Base-by-base conservation (phyloP, 2,797 vertebrate genomes). In the Aeoliscus strigatus region DNA sequence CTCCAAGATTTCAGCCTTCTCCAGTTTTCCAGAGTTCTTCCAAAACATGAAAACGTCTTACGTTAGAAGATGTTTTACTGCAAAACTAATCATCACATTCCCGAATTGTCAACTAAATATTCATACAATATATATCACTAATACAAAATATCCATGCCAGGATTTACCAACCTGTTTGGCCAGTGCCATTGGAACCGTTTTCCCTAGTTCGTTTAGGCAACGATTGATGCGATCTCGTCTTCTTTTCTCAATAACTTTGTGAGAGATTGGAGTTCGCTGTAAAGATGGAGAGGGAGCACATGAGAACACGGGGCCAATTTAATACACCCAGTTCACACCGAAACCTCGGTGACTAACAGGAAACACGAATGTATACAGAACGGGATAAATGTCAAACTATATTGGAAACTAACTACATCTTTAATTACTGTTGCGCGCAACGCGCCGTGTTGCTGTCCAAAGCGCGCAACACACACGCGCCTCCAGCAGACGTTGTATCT, bases 1-100 rank as follows among this genome's bases (percentile, higher is more conserved):
- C 77, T 99, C 96, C 67, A 99, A 79, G 72, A 99, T 99, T 76
- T 99, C 96, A 4, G 96, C 96, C 42, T 99, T 99, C 74, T 99
- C 96, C 51, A 99, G 83, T 76, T 98, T 99, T 13, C 96, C 96
- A 14, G 94, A 96, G 63, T 91, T 96, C 96, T 99, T 58, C 11
- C 28, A 53, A 42, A 37, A 39, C 2, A 27, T 2, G 28, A 47
- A 7, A 32, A 39, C 21, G 24, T 6, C 0, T 5, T 16, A 35
- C 5, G 15, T 47, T 34, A 61, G 1, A 25, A 21, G 25, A 26
- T 7, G 28, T 40, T 37, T 33, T 1, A 12, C 14, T 14, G 6
- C 9, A 33, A 6, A 34, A 23, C 11, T 4, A 17, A 38, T 2
- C 15, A 27, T 4, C 1, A 3, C 7, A 21, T 3, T 21, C 3